These are phyloP conservation scores for Mnemiopsis leidyi DNA, from an alignment of 37 sponge, comb jelly and placozoan species.

Conservation along the genomic window DNA sequence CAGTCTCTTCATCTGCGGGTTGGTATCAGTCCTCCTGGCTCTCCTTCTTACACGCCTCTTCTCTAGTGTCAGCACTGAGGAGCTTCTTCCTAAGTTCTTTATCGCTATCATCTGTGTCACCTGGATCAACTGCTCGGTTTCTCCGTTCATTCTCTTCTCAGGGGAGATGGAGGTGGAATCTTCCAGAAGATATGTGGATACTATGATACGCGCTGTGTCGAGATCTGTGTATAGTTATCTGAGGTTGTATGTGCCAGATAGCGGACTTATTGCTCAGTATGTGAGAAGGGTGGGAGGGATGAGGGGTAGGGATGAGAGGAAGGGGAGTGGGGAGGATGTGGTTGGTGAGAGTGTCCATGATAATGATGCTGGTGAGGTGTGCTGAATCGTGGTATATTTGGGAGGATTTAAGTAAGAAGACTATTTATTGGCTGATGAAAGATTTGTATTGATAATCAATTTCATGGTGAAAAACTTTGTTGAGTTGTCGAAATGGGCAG, in stretches of 20 bases:
- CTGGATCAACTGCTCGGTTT: conserved; percentile 11
- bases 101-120: not conserved
- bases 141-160: not conserved
- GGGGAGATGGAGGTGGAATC: not conserved
- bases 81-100: not conserved
- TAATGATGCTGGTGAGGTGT: not conserved
- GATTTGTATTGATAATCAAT: too few species aligned
- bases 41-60: not conserved
- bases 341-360: not conserved
- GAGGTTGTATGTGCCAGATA: not conserved
- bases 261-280: not conserved
- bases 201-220: not conserved
- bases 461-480: too few species aligned
- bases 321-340: not conserved
- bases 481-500: too few species aligned
- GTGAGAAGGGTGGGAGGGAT: not conserved
- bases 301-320: not conserved
- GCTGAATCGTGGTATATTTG: too few species aligned
- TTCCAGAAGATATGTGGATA: not conserved
- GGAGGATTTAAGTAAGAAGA: too few species aligned
- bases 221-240: not conserved
- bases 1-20: not conserved
- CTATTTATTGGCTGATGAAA: too few species aligned
- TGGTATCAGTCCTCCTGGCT: not conserved
- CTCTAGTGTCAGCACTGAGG: not conserved